Percentiles rank a stretch among this genome's conserved stretches.
These are phyloP conservation scores for Caenorhabditis sp. DNA, from an alignment of 2,888 invertebrate genomes.

Conservation along the genomic window DNA sequence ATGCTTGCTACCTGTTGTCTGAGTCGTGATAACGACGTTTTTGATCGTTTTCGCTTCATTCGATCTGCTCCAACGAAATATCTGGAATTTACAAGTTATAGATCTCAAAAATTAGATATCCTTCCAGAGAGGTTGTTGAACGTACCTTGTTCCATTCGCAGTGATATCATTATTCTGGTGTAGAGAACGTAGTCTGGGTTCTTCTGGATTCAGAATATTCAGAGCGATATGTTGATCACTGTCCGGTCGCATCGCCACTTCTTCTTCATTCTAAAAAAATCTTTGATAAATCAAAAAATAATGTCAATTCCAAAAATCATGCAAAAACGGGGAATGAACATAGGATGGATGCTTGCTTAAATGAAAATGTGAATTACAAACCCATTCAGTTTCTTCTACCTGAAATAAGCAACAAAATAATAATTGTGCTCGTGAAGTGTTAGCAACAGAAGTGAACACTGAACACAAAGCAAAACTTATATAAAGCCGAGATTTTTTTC, in stretches of 20 bases:
- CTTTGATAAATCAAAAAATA: background rate
- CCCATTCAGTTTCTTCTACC: constrained; percentile 42
- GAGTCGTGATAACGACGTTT: constrained; percentile 45
- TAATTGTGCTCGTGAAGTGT: constrained; percentile 7
- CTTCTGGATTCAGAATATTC: constrained; percentile 54
- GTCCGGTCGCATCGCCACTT: constrained; percentile 17
- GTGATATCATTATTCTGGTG: constrained; percentile 46
- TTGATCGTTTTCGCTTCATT: constrained; percentile 54
- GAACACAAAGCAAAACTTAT: background rate
- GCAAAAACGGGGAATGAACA: constrained; percentile 2
- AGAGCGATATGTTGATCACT: constrained; percentile 54
- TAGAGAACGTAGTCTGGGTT: constrained; percentile 54
- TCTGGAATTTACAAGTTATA: constrained; percentile 20
- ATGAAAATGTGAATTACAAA: constrained; percentile 15
- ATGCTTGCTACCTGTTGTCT: constrained; percentile 58
- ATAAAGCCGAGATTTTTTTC: constrained; percentile 12
- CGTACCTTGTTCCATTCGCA: constrained; percentile 49
- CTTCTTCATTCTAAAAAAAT: constrained; percentile 40
- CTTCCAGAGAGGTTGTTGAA: too few relatives aligned
- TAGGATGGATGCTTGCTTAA: background rate
- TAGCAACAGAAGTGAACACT: background rate
- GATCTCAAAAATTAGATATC: background rate
- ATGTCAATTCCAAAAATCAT: constrained; percentile 3
- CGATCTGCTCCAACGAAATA: constrained; percentile 49
- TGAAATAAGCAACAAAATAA: constrained; percentile 25